Evolutionary conservation across 2,113 vertebrate species (phyloP).

Genomic region (Hipposideros armiger): DNA sequence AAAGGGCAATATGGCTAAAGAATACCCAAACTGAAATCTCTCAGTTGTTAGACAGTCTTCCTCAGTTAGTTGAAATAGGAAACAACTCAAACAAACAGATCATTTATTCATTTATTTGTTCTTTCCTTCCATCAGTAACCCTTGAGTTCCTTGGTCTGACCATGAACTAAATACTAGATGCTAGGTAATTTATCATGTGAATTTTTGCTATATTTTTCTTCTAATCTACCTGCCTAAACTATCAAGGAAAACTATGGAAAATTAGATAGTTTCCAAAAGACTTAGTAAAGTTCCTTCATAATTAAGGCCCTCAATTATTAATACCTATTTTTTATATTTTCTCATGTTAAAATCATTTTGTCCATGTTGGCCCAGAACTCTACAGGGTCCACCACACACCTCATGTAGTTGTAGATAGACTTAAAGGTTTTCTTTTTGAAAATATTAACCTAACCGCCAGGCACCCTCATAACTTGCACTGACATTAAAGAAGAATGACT

Average conservation of each 20-base stretch:
- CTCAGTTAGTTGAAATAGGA: constrained; percentile 28
- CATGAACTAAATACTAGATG: not conserved
- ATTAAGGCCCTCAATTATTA: constrained; percentile 33
- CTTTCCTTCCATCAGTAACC: not conserved
- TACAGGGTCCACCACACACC: not conserved
- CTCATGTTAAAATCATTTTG: constrained; percentile 50
- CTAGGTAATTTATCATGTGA: not conserved
- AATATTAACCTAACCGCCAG: not conserved
- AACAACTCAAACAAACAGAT: not conserved
- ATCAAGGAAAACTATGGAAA: not conserved
- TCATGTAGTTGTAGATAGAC: not conserved
- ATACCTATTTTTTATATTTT: not conserved
- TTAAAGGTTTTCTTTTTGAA: constrained; percentile 42
- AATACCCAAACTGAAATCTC: not conserved
- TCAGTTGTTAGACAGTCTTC: not conserved
- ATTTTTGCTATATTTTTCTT: constrained; percentile 46
- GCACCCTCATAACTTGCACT: not conserved
- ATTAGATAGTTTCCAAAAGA: not conserved
- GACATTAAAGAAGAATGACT: not conserved
- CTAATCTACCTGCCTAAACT: not conserved
- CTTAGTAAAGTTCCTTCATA: not conserved
- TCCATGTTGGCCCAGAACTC: constrained; percentile 21
- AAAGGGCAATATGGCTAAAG: not conserved
- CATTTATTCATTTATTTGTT: not conserved
- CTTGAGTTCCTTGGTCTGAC: not conserved